Evolutionary conservation across 2,797 vertebrate genomes (phyloP).

Genomic region (Notolabrus celidotus): DNA sequence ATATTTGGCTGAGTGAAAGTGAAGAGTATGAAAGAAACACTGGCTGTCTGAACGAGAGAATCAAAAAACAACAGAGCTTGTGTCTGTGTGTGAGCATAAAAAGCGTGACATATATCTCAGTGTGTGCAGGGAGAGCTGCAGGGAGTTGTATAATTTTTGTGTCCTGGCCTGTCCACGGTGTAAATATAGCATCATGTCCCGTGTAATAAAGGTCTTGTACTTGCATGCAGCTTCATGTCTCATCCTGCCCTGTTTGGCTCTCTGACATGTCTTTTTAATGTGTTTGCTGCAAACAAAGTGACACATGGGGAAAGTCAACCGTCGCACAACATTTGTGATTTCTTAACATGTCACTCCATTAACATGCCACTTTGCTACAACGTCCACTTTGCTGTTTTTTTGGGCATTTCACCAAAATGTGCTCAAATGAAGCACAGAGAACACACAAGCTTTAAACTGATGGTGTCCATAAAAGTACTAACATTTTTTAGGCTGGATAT

Average conservation of each 20-base stretch:
- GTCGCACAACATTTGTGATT: not conserved
- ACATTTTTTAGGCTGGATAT: too few species aligned
- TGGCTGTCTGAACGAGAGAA: slow-evolving; percentile 15
- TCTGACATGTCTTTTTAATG: slow-evolving; percentile 15
- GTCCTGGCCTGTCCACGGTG: not conserved
- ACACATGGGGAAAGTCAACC: not conserved
- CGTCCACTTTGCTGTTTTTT: too few species aligned
- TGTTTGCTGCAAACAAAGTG: slow-evolving; percentile 5
- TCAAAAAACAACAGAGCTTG: not conserved
- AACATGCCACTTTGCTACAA: too few species aligned
- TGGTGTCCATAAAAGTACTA: too few species aligned
- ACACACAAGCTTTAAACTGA: too few species aligned
- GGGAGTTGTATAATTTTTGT: slow-evolving; percentile 9
- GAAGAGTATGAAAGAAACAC: not conserved
- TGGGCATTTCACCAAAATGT: too few species aligned
- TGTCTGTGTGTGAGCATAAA: not conserved
- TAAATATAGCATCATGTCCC: slow-evolving; percentile 4
- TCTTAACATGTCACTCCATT: not conserved
- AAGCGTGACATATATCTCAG: not conserved
- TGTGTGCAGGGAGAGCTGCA: not conserved
- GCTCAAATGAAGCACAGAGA: too few species aligned
- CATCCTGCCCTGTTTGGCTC: slow-evolving; percentile 7
- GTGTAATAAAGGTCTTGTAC: slow-evolving; percentile 27
- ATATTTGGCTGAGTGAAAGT: not conserved
- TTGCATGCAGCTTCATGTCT: slow-evolving; percentile 11